Evolutionary conservation across 2,888 invertebrate genomes (phyloP).

Genomic region (Caenorhabditis angaria): DNA sequence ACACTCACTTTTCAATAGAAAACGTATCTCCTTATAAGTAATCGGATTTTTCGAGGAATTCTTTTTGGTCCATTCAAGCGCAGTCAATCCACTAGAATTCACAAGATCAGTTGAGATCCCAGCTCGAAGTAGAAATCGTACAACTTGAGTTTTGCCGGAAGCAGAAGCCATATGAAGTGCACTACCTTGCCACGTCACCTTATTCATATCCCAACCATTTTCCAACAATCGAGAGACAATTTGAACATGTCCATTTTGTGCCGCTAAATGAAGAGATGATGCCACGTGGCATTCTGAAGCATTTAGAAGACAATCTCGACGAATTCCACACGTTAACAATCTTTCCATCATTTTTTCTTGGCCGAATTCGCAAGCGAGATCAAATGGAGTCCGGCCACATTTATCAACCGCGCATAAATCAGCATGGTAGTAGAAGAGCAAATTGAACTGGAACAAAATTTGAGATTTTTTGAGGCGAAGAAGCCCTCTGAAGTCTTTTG

Average conservation of each 20-base stretch:
- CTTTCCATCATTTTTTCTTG: slow-evolving; percentile 65
- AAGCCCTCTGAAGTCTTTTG: background rate
- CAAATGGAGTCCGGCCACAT: slow-evolving; percentile 74
- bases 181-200: slow-evolving; percentile 73
- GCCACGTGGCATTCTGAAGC: slow-evolving; percentile 40
- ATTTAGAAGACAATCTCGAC: slow-evolving; percentile 11
- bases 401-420: slow-evolving; percentile 73
- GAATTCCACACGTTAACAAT: slow-evolving; percentile 31
- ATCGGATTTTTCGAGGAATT: slow-evolving; percentile 72
- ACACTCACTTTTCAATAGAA: slow-evolving; percentile 74
- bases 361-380: slow-evolving; percentile 75
- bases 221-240: slow-evolving; percentile 73
- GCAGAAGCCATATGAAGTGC: slow-evolving; percentile 75
- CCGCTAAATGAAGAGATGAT: slow-evolving; percentile 63
- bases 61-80: slow-evolving; percentile 74
- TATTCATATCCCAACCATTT: slow-evolving; percentile 74
- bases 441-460: slow-evolving; percentile 72
- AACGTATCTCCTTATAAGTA: slow-evolving; percentile 74
- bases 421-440: slow-evolving; percentile 74
- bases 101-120: slow-evolving; percentile 74
- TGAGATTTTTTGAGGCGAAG: background rate
- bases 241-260: slow-evolving; percentile 63
- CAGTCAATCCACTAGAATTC: slow-evolving; percentile 75
- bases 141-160: slow-evolving; percentile 74
- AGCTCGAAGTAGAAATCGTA: slow-evolving; percentile 73